Evolutionary conservation across 2,888 invertebrate genomes (phyloP), one percentile per base, ranked within the genome.

Genomic region (Eupithecia subfuscata): DNA sequence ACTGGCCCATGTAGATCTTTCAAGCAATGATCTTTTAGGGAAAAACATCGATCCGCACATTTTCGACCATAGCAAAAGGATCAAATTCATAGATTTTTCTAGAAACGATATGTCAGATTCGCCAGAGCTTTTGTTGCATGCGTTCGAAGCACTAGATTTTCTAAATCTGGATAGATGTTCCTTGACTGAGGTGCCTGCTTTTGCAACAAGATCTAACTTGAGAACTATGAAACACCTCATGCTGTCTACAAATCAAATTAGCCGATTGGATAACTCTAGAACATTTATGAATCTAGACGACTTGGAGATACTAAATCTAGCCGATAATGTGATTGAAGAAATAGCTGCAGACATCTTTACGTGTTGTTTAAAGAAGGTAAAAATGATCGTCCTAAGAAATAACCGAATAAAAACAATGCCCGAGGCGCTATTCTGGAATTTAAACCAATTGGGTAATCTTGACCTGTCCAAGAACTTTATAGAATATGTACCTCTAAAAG

Each of bases 381-480:
- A 88, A 81, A 83, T 85, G 22, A 80, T 94, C 14, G 73, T 85
- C 1, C 80, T 94, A n/a, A 86, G 88, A 71, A 82, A 86, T 45
- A 94, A 94, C 73, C 88, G 82, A 77, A 73, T 94, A 30, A 88
- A 84, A 64, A 75, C 78, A 9, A 79, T 94, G 34, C 87, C 92
- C 4, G 88, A 90, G 18, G 86, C 82, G 9, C 73, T 92, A 60
- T 93, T 94, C 76, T 78, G 79, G 68, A 86, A 88, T 78, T 82
- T 92, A 75, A 85, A 83, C 12, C 83, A 80, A 70, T 75, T 94
- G 45, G 84, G 81, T 2, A 87, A 87, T 65, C 79, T 94, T 16
- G 89, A 92, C 83, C 84, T 94, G 25, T 88, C 91, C 0, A 82
- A 88, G 37, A 94, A 94, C 81, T 75, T 84, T 8, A 87, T 94